Evolutionary conservation across 2,797 vertebrate species (phyloP).

Genomic region (Silurus aristotelis): DNA sequence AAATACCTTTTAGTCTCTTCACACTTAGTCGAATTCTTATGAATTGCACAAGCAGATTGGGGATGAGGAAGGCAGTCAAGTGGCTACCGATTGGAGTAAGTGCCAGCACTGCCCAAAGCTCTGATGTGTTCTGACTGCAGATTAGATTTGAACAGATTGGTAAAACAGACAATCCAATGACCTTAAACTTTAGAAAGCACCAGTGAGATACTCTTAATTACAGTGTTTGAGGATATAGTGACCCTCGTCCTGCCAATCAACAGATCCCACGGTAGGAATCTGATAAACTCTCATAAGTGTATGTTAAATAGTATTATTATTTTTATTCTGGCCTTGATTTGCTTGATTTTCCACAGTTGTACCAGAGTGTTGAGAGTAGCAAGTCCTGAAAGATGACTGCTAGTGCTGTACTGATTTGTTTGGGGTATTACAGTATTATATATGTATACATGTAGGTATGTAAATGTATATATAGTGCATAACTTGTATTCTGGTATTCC

Average conservation of each 20-base stretch:
- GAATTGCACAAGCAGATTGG: background rate
- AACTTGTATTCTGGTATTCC: background rate
- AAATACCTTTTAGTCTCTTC: background rate
- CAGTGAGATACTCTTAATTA: slow-evolving; percentile 1
- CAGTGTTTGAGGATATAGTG: background rate
- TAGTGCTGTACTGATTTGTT: background rate
- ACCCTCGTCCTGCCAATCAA: slow-evolving; percentile 11
- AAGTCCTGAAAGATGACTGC: background rate
- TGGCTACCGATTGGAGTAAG: background rate
- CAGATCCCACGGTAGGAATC: background rate
- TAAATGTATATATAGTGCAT: background rate
- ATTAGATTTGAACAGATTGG: slow-evolving; percentile 26
- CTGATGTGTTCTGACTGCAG: slow-evolving; percentile 19
- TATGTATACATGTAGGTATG: no score
- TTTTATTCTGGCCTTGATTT: background rate
- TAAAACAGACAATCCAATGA: slow-evolving; percentile 11
- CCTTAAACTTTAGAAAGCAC: background rate
- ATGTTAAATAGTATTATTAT: background rate
- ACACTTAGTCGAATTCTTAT: background rate
- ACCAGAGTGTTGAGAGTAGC: background rate
- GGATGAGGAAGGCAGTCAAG: no score
- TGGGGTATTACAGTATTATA: background rate
- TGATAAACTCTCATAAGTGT: background rate
- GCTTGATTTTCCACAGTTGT: background rate
- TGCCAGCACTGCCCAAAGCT: slow-evolving; percentile 5